Percentiles rank a stretch among this genome's conserved stretches.
Evolutionary conservation across 2,888 invertebrate genomes (phyloP).

Genomic region (Drosophila imparisetae): DNA sequence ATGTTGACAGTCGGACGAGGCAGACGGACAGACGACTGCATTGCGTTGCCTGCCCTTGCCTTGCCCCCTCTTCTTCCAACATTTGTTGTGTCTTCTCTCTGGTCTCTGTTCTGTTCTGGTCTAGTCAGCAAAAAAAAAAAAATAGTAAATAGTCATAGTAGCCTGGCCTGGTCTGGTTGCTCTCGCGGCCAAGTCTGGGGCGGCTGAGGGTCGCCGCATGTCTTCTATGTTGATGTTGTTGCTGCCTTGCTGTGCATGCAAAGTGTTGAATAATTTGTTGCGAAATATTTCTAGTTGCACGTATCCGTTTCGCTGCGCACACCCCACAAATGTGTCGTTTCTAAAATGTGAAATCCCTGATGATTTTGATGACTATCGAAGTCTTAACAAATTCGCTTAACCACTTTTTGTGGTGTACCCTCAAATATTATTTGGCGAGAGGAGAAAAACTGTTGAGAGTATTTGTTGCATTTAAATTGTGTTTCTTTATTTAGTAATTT

Average conservation of each 20-base stretch:
- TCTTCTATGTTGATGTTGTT: conserved; percentile 27
- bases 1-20: conserved; percentile 59
- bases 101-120: neutral
- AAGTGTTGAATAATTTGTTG: conserved; percentile 83
- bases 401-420: neutral
- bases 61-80: neutral
- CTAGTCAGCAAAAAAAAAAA: too few species aligned
- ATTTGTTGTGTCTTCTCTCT: conserved; percentile 1
- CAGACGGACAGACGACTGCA: conserved; percentile 1
- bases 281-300: conserved; percentile 80
- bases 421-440: neutral
- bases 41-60: conserved; percentile 1
- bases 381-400: too few species aligned
- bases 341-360: neutral
- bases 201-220: conserved; percentile 64
- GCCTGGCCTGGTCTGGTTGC: conserved; percentile 12
- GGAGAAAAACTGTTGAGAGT: neutral
- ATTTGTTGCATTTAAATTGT: neutral
- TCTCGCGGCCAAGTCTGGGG: conserved; percentile 37
- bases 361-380: too few species aligned
- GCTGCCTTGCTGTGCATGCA: conserved; percentile 69
- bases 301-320: conserved; percentile 50
- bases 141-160: too few species aligned
- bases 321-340: conserved; percentile 52
- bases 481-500: neutral